These are phyloP conservation scores for Narcine bancroftii DNA, from an alignment of 2,113 vertebrate genomes.

Conservation along the genomic window DNA sequence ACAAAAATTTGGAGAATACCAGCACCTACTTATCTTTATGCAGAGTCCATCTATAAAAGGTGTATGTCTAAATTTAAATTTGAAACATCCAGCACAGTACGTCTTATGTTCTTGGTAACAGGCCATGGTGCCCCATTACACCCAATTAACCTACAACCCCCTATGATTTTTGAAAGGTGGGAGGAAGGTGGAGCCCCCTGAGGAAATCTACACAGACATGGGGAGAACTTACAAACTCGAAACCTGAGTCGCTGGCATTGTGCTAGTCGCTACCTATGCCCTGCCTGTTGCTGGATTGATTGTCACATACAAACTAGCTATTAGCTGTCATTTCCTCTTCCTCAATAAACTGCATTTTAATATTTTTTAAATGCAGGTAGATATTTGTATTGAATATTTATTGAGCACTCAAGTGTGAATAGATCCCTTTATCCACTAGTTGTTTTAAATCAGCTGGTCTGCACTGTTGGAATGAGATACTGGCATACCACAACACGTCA, in stretches of 20 bases:
- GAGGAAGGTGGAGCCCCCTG: too few species aligned
- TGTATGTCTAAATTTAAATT: too few species aligned
- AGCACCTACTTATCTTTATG: neutral
- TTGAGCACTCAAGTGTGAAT: neutral
- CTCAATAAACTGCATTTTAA: neutral
- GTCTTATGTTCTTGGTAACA: too few species aligned
- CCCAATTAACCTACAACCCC: too few species aligned
- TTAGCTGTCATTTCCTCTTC: neutral
- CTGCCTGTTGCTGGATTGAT: constrained; percentile 27
- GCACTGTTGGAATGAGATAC: neutral
- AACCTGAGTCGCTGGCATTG: too few species aligned
- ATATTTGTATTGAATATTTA: neutral
- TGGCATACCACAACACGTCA: neutral
- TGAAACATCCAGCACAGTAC: too few species aligned
- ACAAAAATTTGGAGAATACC: neutral
- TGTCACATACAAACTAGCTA: neutral
- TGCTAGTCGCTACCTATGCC: too few species aligned
- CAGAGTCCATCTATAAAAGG: neutral
- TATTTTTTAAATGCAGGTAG: neutral
- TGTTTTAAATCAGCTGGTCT: neutral
- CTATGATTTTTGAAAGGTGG: too few species aligned
- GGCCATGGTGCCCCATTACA: too few species aligned
- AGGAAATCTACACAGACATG: too few species aligned
- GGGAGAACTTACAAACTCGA: too few species aligned
- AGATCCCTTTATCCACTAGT: neutral